These are phyloP conservation scores for Drosophila ochracea DNA, from an alignment of 2,888 invertebrate genomes.

Conservation along the genomic window DNA sequence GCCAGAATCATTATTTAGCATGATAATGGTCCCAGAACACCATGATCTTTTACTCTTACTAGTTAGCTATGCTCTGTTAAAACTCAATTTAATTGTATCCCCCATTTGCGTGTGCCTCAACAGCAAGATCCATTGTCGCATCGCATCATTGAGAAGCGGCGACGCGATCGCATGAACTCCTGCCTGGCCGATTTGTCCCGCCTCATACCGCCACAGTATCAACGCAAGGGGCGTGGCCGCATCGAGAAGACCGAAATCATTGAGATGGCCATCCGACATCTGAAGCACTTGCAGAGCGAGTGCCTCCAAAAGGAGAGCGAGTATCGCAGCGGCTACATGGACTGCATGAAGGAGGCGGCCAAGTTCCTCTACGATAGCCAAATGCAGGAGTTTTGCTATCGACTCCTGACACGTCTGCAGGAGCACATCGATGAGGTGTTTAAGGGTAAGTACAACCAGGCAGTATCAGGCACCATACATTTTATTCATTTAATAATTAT, in stretches of 20 bases:
- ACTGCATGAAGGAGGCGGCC: slow-evolving; percentile 95
- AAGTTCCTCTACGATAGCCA: slow-evolving; percentile 94
- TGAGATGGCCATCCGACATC: slow-evolving; percentile 98
- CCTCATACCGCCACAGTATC: slow-evolving; percentile 95
- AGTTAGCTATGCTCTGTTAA: neutral
- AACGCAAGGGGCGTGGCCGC: slow-evolving; percentile 97
- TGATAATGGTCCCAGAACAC: slow-evolving; percentile 43
- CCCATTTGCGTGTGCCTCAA: slow-evolving; percentile 13
- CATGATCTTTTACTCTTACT: slow-evolving; percentile 47
- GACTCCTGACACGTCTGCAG: slow-evolving; percentile 93
- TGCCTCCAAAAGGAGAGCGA: slow-evolving; percentile 85
- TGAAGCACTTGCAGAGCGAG: slow-evolving; percentile 93
- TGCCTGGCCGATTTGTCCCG: slow-evolving; percentile 97
- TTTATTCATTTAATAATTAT: neutral
- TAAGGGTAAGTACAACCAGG: slow-evolving; percentile 85
- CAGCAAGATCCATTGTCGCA: slow-evolving; percentile 99
- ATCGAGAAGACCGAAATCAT: slow-evolving; percentile 99
- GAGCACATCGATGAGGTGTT: slow-evolving; percentile 90
- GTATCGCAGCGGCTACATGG: slow-evolving; percentile 94
- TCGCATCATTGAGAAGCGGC: slow-evolving; percentile 97
- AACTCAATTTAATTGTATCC: slow-evolving; percentile 16
- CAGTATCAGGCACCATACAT: neutral
- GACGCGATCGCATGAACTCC: slow-evolving; percentile 98
- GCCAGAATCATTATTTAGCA: slow-evolving; percentile 52
- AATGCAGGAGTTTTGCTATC: slow-evolving; percentile 93